Evolutionary conservation across 2,888 invertebrate genomes (phyloP).

Genomic region (Steromphala cineraria): DNA sequence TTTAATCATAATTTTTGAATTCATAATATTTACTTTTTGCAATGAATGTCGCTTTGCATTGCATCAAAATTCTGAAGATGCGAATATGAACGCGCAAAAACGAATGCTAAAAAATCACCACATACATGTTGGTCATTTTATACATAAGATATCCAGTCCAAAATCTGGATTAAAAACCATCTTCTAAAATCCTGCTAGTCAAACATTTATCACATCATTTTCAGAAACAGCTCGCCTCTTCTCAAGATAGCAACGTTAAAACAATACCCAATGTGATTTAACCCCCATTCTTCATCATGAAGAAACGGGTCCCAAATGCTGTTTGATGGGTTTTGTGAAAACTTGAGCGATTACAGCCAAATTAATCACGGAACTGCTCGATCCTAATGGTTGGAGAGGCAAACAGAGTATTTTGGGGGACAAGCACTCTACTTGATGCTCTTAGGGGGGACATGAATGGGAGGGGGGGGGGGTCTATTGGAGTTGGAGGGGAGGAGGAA

Average conservation of each 20-base stretch:
- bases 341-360: not conserved
- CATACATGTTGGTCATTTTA: too few species aligned
- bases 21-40: too few species aligned
- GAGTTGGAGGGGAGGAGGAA: not conserved
- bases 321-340: constrained; percentile 2
- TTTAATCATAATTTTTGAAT: too few species aligned
- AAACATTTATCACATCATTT: not conserved
- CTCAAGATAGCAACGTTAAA: not conserved
- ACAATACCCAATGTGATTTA: not conserved
- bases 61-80: too few species aligned
- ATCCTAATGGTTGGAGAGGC: not conserved
- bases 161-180: too few species aligned
- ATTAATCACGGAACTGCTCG: not conserved
- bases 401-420: not conserved
- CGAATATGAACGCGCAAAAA: too few species aligned
- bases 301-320: not conserved
- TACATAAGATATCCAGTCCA: too few species aligned
- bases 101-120: too few species aligned
- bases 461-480: not conserved
- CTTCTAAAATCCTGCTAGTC: not conserved
- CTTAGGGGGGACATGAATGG: not conserved
- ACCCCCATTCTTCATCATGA: not conserved
- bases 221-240: not conserved
- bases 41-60: too few species aligned
- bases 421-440: not conserved